Evolutionary conservation across 2,888 invertebrate genomes (phyloP).

Genomic region (Muschampia plurimacula): DNA sequence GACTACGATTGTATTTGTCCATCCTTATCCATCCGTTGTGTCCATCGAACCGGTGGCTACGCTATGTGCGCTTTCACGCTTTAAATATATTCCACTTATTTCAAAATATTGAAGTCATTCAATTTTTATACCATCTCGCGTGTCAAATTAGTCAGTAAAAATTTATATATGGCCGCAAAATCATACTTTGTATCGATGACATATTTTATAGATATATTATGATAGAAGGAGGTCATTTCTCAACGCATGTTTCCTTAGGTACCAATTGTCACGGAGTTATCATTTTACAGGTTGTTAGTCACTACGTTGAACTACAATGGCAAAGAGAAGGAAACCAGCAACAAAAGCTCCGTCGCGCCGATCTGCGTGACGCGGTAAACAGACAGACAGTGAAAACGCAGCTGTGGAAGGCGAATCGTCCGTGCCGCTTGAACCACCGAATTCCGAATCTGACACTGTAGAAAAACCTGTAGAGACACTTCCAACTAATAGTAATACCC

Average conservation of each 20-base stretch:
- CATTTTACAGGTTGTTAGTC: conserved; percentile 64
- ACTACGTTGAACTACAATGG: conserved; percentile 63
- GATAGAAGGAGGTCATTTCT: conserved; percentile 55
- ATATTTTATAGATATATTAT: conserved; percentile 21
- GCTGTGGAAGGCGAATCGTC: conserved; percentile 61
- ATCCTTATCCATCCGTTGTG: conserved; percentile 17
- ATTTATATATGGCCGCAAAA: conserved; percentile 12
- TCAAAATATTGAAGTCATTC: not conserved
- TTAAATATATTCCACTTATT: not conserved
- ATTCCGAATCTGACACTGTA: conserved; percentile 45
- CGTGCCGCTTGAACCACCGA: conserved; percentile 50
- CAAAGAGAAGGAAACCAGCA: conserved; percentile 76
- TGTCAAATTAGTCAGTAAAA: not conserved
- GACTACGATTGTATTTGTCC: conserved; percentile 53
- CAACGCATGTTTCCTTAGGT: conserved; percentile 56
- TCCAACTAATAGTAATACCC: conserved; percentile 39
- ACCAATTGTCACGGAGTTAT: conserved; percentile 48
- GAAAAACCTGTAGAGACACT: conserved; percentile 48
- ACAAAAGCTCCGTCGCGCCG: conserved; percentile 66
- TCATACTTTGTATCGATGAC: conserved; percentile 13
- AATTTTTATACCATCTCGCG: not conserved
- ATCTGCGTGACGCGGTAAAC: conserved; percentile 72
- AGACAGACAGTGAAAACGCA: conserved; percentile 54
- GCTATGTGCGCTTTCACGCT: conserved; percentile 45
- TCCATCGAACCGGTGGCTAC: conserved; percentile 67